Evolutionary conservation across 2,797 vertebrate species (phyloP).

Genomic region (Remorina albescens): DNA sequence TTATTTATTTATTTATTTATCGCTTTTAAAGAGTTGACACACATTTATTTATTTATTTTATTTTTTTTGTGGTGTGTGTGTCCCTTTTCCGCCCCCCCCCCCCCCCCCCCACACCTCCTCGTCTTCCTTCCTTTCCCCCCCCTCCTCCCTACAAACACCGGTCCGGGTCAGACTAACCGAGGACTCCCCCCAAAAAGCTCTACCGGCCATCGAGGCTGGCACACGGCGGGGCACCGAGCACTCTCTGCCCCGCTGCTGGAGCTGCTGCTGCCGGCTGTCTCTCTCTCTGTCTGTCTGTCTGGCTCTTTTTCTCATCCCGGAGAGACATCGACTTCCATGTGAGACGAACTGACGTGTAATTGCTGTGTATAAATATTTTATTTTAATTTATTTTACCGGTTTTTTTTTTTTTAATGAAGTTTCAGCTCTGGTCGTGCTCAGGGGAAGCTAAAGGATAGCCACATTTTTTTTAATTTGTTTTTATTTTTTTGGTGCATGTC

Average conservation of each 20-base stretch:
- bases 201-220: slow-evolving; percentile 81
- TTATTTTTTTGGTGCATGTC: slow-evolving; percentile 8
- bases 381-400: no score
- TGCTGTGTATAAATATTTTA: slow-evolving; percentile 35
- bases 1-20: no score
- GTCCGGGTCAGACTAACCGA: slow-evolving; percentile 81
- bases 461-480: no score
- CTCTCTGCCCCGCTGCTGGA: slow-evolving; percentile 47
- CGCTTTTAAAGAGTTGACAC: slow-evolving; percentile 33
- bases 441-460: slow-evolving; percentile 65
- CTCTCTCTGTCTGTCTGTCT: slow-evolving; percentile 19
- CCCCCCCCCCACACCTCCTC: no score
- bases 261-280: no score
- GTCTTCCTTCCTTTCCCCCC: not conserved
- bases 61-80: slow-evolving; percentile 1
- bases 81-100: slow-evolving; percentile 23
- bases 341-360: slow-evolving; percentile 68
- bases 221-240: slow-evolving; percentile 77
- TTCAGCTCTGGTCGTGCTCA: slow-evolving; percentile 55
- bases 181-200: slow-evolving; percentile 76
- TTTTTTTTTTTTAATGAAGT: no score
- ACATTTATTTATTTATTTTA: not conserved
- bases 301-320: no score
- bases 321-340: slow-evolving; percentile 66
- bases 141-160: slow-evolving; percentile 49